Evolutionary conservation across 2,113 vertebrate genomes (phyloP), one percentile per base, ranked within the genome.

Genomic region (Crotalus helleri): DNA sequence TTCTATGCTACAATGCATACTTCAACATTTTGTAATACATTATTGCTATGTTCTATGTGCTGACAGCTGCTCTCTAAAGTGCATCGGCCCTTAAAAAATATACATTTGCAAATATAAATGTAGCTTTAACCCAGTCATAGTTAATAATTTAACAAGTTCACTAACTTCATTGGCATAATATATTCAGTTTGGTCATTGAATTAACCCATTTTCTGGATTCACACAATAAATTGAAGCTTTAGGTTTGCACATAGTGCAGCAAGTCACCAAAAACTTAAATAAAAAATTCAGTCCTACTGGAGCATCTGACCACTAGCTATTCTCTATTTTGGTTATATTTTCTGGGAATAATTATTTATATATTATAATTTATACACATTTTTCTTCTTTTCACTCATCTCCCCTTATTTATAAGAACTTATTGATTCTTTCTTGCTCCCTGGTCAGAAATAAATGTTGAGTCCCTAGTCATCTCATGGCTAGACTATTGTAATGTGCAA

Each of bases 321-420:
- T 96, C 12, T 8, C 59, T 90, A 90, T 94, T 91, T 88, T 95
- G 39, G 24, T 19, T 33, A n/a, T 44, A 21, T 57, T 6, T 57
- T 96, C 91, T 92, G 9, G 53, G 93, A 88, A 88, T 86, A 85
- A 46, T 49, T 54, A 61, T 93, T 96, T 91, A 81, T 81, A 81
- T 81, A 21, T 39, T 39, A 19, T 81, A 81, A 39, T 39, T 39
- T 81, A 39, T 81, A 39, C 15, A 39, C 0, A 89, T 57, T 55
- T 91, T 59, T 58, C 95, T 93, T 92, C 90, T 95, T 95, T 85
- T 95, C 92, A 94, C 74, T 89, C 91, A 90, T 96, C 95, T 93
- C 87, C 92, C 58, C 0, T 85, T 92, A 93, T 92, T 59, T 94
- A 46, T 93, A 96, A 87, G 92, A 96, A 95, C 94, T 95, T 92